phyloP scores from a whole-genome alignment of 1,140 invertebrate genomes.

The Chironomus tepperi region DNA sequence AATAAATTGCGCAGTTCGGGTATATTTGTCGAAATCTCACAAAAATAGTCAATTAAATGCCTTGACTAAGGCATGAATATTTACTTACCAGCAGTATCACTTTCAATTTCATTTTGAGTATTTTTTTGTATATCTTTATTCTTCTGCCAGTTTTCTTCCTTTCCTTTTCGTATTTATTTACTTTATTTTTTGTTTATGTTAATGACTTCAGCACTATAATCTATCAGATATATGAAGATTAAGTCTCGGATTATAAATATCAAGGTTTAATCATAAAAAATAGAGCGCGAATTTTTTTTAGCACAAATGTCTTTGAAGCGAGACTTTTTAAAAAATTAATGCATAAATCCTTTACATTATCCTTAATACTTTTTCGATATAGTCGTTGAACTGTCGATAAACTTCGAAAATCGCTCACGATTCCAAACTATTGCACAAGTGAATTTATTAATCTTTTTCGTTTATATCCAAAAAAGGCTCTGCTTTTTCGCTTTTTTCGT shows the following conservation, averaged over 20 bases:
- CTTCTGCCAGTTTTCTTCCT: not conserved
- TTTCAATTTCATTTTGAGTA: constrained; percentile 7
- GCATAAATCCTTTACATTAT: not conserved
- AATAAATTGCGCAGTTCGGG: too few relatives aligned
- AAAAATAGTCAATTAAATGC: too few relatives aligned
- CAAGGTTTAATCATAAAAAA: not conserved
- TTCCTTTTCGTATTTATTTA: not conserved
- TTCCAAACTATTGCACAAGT: too few relatives aligned
- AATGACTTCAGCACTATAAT: not conserved
- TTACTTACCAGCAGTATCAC: constrained; percentile 15
- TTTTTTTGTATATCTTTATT: not conserved
- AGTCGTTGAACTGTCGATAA: not conserved
- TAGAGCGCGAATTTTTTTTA: too few relatives aligned
- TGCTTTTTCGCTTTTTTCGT: too few relatives aligned
- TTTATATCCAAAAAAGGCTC: too few relatives aligned
- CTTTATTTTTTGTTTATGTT: not conserved
- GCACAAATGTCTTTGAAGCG: too few relatives aligned
- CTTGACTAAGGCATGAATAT: not conserved
- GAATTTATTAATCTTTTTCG: too few relatives aligned
- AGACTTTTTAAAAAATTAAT: not conserved
- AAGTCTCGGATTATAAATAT: constrained; percentile 1
- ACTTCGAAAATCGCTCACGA: not conserved
- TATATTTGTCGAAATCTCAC: too few relatives aligned
- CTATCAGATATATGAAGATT: not conserved
- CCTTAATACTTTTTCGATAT: not conserved